phyloP scores from a whole-genome alignment of 1,140 invertebrate genomes.

The Phocides pigmalion region DNA sequence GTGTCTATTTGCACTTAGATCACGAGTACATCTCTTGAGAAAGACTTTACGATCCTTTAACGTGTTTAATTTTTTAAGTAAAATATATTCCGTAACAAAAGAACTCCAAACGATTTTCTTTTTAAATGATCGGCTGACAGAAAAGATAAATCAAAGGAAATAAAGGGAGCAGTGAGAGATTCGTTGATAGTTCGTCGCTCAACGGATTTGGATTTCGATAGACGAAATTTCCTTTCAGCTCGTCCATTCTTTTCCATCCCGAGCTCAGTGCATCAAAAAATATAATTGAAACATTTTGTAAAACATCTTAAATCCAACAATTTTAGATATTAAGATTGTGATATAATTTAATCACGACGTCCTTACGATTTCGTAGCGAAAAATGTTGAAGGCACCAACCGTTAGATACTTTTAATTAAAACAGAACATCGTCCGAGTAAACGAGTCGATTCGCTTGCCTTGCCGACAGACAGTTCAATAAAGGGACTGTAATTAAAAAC shows the following conservation, averaged over 20 bases:
- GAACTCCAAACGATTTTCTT: too few species aligned
- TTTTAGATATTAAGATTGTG: not conserved
- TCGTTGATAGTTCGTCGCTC: too few species aligned
- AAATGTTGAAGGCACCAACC: conserved; percentile 34
- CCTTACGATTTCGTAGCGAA: not conserved
- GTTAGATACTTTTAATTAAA: conserved; percentile 71
- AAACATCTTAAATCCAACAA: not conserved
- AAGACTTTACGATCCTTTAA: conserved; percentile 3
- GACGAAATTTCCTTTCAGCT: too few species aligned
- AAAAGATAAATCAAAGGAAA: too few species aligned
- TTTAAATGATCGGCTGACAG: too few species aligned
- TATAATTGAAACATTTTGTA: too few species aligned
- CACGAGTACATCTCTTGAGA: conserved; percentile 9
- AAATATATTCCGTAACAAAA: too few species aligned
- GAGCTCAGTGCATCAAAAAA: too few species aligned
- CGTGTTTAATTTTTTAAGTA: not conserved
- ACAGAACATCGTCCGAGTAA: conserved; percentile 53
- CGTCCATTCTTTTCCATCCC: too few species aligned
- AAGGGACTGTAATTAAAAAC: conserved; percentile 70
- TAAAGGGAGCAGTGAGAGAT: too few species aligned
- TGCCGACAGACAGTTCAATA: conserved; percentile 57
- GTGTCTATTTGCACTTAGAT: conserved; percentile 36
- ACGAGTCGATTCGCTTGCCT: conserved; percentile 42
- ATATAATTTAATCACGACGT: not conserved
- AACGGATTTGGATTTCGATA: too few species aligned